These are phyloP conservation scores for Siderastrea siderea DNA, from an alignment of 92 coral and sea anemone species.

Conservation along the genomic window DNA sequence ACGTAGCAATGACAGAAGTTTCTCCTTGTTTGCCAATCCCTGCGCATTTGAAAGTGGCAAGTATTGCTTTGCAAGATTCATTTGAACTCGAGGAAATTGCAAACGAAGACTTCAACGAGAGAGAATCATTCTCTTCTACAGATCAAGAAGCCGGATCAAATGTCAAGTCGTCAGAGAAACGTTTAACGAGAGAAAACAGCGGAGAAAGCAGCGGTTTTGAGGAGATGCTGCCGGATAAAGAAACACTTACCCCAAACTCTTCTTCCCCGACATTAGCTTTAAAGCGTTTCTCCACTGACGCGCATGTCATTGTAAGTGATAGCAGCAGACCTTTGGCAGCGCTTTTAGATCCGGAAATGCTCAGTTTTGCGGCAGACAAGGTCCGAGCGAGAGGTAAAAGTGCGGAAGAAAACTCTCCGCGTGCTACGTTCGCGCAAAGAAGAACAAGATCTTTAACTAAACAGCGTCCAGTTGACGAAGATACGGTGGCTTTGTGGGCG, in stretches of 20 bases:
- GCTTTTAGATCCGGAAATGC: conserved; percentile 35
- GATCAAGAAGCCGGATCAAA: conserved; percentile 27
- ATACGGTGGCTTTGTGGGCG: background rate
- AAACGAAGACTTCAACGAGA: conserved; percentile 70
- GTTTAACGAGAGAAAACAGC: conserved; percentile 74
- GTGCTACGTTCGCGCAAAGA: conserved; percentile 62
- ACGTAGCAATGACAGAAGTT: background rate
- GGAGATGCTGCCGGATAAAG: conserved; percentile 58
- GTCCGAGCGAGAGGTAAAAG: conserved; percentile 5
- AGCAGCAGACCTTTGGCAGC: conserved; percentile 25
- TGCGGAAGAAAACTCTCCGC: conserved; percentile 41
- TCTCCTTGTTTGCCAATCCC: conserved; percentile 16
- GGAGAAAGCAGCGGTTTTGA: conserved; percentile 94
- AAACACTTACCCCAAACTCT: conserved; percentile 15
- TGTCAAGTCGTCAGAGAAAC: conserved; percentile 33
- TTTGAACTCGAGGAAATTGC: conserved; percentile 89
- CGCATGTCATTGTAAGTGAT: background rate
- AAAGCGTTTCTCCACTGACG: background rate
- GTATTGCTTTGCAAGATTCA: conserved; percentile 70
- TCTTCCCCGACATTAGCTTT: conserved; percentile 8
- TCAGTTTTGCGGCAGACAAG: conserved; percentile 4
- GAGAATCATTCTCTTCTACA: conserved; percentile 2
- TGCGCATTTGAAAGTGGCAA: conserved; percentile 20
- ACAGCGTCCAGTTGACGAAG: conserved; percentile 68
- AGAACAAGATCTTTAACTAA: conserved; percentile 67